Percentiles rank a stretch among this genome's conserved stretches.
phyloP scores from a whole-genome alignment of 1,140 invertebrate species.

The Mactra quadrangularis region DNA sequence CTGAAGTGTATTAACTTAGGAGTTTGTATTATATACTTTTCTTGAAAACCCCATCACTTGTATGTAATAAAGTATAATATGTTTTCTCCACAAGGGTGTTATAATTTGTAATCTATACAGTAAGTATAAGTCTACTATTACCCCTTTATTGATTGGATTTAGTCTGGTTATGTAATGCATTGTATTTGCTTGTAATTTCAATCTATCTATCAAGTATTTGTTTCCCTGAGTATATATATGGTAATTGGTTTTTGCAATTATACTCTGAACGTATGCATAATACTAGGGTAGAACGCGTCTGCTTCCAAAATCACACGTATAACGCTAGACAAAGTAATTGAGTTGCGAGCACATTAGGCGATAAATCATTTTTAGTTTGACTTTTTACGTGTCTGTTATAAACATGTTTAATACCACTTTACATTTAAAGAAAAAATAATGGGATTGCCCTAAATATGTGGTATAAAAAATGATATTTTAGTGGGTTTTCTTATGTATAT shows the following conservation, averaged over 20 bases:
- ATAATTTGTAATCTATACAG: slow-evolving; percentile 38
- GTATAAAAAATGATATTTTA: too few relatives aligned
- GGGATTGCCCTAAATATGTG: too few relatives aligned
- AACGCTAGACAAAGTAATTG: slow-evolving; percentile 20
- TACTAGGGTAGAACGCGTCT: slow-evolving; percentile 19
- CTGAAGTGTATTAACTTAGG: too few relatives aligned
- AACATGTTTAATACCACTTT: too few relatives aligned
- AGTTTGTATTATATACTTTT: not conserved
- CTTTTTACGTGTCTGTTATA: too few relatives aligned
- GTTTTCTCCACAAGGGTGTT: slow-evolving; percentile 15
- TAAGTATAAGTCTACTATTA: slow-evolving; percentile 21
- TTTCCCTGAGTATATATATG: slow-evolving; percentile 4
- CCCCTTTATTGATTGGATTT: slow-evolving; percentile 15
- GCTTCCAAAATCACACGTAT: not conserved
- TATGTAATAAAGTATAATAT: slow-evolving; percentile 33
- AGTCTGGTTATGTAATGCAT: slow-evolving; percentile 40
- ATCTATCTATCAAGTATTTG: slow-evolving; percentile 20
- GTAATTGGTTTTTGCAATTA: slow-evolving; percentile 41
- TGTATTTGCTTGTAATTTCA: slow-evolving; percentile 43
- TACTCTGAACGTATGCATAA: slow-evolving; percentile 36
- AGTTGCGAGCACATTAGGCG: slow-evolving; percentile 7
- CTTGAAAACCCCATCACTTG: slow-evolving; percentile 18
- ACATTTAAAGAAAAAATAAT: too few relatives aligned
- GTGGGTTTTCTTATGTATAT: too few relatives aligned
- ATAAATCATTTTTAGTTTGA: too few relatives aligned